Conservation (phyloP, 2,113 vertebrate genomes). For the Elgaria multicarinata region DNA sequence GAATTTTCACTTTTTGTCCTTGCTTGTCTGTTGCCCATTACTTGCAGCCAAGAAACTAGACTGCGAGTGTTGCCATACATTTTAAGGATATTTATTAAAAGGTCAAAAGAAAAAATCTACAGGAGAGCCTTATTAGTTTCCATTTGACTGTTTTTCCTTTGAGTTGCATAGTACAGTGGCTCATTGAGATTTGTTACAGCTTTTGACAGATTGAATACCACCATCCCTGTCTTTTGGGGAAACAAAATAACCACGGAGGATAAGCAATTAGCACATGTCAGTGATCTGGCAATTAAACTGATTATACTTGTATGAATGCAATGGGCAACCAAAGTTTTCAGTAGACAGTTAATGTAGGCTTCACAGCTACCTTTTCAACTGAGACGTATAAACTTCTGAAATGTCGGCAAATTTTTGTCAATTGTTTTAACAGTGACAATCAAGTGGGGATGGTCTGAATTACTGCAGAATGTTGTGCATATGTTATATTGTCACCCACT, state of each 20-base stretch:
- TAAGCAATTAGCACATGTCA: constrained; percentile 18
- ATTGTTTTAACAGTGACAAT: neutral
- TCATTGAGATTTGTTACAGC: neutral
- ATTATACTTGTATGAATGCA: neutral
- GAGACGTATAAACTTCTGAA: neutral
- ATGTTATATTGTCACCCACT: neutral
- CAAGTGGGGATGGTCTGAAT: neutral
- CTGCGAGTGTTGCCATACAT: neutral
- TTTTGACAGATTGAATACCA: constrained; percentile 28
- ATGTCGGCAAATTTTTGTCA: neutral
- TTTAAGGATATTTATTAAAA: constrained; percentile 38
- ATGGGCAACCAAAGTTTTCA: neutral
- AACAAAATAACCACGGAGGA: neutral
- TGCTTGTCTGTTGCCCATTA: neutral
- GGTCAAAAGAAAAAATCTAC: neutral
- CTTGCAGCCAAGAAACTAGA: neutral
- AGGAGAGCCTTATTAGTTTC: neutral
- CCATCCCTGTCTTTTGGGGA: neutral
- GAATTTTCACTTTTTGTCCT: neutral
- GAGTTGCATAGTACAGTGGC: neutral
- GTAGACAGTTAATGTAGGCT: neutral
- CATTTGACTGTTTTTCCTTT: neutral
- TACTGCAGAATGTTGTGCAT: neutral
- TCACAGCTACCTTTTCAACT: accelerated
- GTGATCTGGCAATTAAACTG: constrained; percentile 18